Percentiles rank a stretch among this genome's conserved stretches.
phyloP scores from a whole-genome alignment of 2,113 vertebrate genomes.

The Zootoca vivipara region DNA sequence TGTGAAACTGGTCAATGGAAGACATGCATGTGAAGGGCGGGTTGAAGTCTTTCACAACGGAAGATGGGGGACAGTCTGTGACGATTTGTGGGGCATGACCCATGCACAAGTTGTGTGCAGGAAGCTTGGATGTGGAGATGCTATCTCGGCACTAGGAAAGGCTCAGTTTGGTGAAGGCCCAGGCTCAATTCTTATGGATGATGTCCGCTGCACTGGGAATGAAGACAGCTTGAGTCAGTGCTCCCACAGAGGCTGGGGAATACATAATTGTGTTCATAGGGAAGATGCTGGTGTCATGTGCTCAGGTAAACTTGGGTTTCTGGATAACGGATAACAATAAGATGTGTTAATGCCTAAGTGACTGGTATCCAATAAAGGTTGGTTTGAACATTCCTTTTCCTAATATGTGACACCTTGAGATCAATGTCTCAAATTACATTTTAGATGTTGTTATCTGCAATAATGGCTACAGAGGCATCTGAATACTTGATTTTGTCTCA shows the following conservation, averaged over 20 bases:
- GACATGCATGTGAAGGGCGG: constrained; percentile 32
- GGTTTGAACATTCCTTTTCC: background rate
- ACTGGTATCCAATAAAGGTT: background rate
- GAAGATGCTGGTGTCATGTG: constrained; percentile 63
- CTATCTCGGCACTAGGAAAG: accelerated
- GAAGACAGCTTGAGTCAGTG: constrained; percentile 80
- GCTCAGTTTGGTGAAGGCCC: constrained; percentile 79
- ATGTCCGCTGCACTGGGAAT: constrained; percentile 75
- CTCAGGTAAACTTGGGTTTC: constrained; percentile 42
- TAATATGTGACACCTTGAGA: background rate
- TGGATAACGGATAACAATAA: background rate
- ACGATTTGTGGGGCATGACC: constrained; percentile 28
- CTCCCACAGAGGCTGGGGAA: constrained; percentile 77
- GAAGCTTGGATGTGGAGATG: constrained; percentile 42
- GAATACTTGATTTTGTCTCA: too few species aligned
- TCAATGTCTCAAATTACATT: background rate
- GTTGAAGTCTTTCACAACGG: background rate
- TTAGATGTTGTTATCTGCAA: too few species aligned
- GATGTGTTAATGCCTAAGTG: background rate
- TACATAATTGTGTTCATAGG: constrained; percentile 83
- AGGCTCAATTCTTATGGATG: constrained; percentile 80
- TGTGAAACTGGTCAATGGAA: constrained; percentile 50
- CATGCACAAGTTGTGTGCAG: constrained; percentile 18
- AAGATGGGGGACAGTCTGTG: constrained; percentile 49
- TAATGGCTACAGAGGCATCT: too few species aligned